phyloP scores from a whole-genome alignment of 2,888 invertebrate species.

The Latrodectus elegans region DNA sequence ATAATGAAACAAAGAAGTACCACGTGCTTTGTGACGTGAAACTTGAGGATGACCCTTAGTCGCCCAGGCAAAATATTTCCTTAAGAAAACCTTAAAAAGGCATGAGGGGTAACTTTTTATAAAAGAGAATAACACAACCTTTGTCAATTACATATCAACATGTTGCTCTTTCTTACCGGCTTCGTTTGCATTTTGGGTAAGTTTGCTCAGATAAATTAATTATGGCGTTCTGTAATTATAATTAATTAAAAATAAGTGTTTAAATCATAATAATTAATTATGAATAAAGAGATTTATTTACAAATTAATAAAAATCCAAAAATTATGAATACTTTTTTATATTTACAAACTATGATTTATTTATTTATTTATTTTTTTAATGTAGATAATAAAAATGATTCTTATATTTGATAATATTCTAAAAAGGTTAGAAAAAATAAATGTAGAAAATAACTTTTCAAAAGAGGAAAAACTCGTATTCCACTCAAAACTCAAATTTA shows the following conservation, averaged over 20 bases:
- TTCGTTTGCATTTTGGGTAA: slow-evolving; percentile 47
- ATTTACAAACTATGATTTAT: no score
- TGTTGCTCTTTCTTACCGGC: slow-evolving; percentile 35
- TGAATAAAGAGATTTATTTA: no score
- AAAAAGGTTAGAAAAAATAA: no score
- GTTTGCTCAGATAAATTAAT: not conserved
- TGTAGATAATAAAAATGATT: no score
- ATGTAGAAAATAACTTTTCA: no score
- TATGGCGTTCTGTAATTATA: not conserved
- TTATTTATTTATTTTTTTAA: no score
- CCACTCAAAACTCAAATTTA: no score
- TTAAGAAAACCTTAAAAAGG: slow-evolving; percentile 53
- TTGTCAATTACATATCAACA: slow-evolving; percentile 42
- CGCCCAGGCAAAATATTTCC: slow-evolving; percentile 38
- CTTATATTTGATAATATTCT: no score
- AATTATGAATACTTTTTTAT: no score
- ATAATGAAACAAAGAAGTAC: slow-evolving; percentile 39
- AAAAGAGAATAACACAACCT: slow-evolving; percentile 22
- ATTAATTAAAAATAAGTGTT: not conserved
- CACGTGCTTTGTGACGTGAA: slow-evolving; percentile 54
- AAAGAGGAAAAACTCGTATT: no score
- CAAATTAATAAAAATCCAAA: no score
- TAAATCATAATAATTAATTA: no score
- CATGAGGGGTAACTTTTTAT: slow-evolving; percentile 26
- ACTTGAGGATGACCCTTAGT: slow-evolving; percentile 3